These are phyloP conservation scores for Arion vulgaris DNA, from an alignment of 1,140 invertebrate species.

Conservation along the genomic window DNA sequence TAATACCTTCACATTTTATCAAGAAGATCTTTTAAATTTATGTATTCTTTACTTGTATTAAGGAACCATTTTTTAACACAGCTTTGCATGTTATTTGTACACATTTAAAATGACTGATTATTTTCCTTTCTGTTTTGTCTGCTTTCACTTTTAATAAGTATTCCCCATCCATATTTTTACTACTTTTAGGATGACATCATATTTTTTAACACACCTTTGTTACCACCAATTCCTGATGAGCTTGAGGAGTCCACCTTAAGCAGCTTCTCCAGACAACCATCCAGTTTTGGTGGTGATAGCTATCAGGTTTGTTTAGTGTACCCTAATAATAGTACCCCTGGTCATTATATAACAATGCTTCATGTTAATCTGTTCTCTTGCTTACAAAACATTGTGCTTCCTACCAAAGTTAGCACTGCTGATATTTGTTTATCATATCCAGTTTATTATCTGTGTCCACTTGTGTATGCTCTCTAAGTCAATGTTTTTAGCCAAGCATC, in stretches of 20 bases:
- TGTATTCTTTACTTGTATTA: too few relatives aligned
- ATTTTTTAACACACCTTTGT: conserved; percentile 50
- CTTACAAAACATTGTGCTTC: too few relatives aligned
- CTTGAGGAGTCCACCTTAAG: conserved; percentile 45
- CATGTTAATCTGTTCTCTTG: too few relatives aligned
- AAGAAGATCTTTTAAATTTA: too few relatives aligned
- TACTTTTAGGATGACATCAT: conserved; percentile 46
- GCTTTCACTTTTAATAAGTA: background rate
- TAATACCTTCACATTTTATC: too few relatives aligned
- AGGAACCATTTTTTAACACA: background rate
- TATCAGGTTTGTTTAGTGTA: conserved; percentile 28
- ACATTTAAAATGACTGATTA: background rate
- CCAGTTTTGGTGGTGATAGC: conserved; percentile 32
- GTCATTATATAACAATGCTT: too few relatives aligned
- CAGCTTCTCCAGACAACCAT: conserved; percentile 42
- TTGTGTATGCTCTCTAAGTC: too few relatives aligned
- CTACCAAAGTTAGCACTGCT: too few relatives aligned
- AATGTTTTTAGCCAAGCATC: too few relatives aligned
- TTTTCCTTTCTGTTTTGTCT: background rate
- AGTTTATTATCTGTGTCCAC: too few relatives aligned
- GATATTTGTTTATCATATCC: too few relatives aligned
- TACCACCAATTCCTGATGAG: conserved; percentile 48
- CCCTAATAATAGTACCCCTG: background rate
- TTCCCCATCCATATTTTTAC: background rate
- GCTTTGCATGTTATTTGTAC: background rate